These are phyloP conservation scores for Heliconius sara DNA, from an alignment of 2,888 invertebrate genomes.

Conservation along the genomic window DNA sequence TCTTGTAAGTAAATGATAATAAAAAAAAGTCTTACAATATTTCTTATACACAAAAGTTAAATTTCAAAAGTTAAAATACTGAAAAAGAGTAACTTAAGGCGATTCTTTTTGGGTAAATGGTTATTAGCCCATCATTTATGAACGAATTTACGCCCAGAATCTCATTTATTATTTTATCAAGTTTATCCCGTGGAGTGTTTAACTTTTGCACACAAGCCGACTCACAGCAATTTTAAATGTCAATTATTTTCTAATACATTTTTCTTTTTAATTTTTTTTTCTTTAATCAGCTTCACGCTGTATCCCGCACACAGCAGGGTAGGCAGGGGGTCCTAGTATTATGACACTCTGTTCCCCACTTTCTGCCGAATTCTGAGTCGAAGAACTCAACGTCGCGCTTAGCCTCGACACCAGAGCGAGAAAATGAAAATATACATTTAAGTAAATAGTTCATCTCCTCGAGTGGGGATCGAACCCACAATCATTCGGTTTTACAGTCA, in stretches of 20 bases:
- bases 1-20: neutral
- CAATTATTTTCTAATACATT: conserved; percentile 45
- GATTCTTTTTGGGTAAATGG: conserved; percentile 47
- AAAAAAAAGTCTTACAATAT: neutral
- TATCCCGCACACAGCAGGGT: too few species aligned
- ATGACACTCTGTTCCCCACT: too few species aligned
- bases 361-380: too few species aligned
- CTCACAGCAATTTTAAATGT: neutral
- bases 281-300: neutral
- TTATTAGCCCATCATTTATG: conserved; percentile 56
- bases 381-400: too few species aligned
- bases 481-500: too few species aligned
- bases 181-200: conserved; percentile 40
- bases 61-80: conserved; percentile 28
- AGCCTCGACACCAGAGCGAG: too few species aligned
- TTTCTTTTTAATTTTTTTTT: neutral
- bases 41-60: neutral
- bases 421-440: too few species aligned
- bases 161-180: conserved; percentile 60
- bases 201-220: neutral
- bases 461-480: too few species aligned
- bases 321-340: too few species aligned
- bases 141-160: conserved; percentile 55
- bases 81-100: conserved; percentile 28
- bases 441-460: too few species aligned